Base-by-base conservation (phyloP, 1,140 invertebrate species). In the Drosophila asahinai region DNA sequence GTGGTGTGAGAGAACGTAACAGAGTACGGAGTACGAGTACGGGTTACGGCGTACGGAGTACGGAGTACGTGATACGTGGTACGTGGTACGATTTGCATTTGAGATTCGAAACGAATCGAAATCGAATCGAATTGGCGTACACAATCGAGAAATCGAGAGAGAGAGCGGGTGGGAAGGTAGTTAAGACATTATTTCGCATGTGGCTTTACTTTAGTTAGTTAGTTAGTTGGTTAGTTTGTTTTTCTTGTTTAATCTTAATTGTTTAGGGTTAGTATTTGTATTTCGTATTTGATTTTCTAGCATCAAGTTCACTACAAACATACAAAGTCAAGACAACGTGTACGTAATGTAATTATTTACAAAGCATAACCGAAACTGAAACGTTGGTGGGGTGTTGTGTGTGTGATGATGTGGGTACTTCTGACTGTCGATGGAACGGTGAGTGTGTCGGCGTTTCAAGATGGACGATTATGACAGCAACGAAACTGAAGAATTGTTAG, bases 341-440 rank as follows among this genome's bases (percentile, higher is more conserved):
- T 83, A 83, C 81, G 81, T 82, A 90, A 86, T 71, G 77, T 82
- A 86, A 86, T 71, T 90, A 90, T 90, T 90, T 90, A 90, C 86
- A 90, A 89, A 90, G 86, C 86, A 90, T 74, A 82, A 84, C 59
- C 78, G 72, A 86, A 89, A 90, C 82, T 90, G 64, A 90, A 89
- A 84, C 83, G 40, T 49, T 70, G 45, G 49, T 38, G 30, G 36
- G 55, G 60, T 33, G 42, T 15, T 68, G 54, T 79, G 79, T 76
- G 61, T 60, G 65, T 40, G 55, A 47, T 22, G 45, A 47, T 47
- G 19, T 15, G n/a, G 38, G 52, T 22, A 8, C 52, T n/a, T 27
- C 19, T 73, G 70, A 38, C 40, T 43, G 70, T 42, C n/a, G 17
- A 55, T 72, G 65, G 40, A 8, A 17, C 45, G 22, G 45, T 73